Percentiles rank a stretch among this genome's conserved stretches.
Evolutionary conservation across 2,113 vertebrate genomes (phyloP).

Genomic region (Reinhardtius hippoglossoides): DNA sequence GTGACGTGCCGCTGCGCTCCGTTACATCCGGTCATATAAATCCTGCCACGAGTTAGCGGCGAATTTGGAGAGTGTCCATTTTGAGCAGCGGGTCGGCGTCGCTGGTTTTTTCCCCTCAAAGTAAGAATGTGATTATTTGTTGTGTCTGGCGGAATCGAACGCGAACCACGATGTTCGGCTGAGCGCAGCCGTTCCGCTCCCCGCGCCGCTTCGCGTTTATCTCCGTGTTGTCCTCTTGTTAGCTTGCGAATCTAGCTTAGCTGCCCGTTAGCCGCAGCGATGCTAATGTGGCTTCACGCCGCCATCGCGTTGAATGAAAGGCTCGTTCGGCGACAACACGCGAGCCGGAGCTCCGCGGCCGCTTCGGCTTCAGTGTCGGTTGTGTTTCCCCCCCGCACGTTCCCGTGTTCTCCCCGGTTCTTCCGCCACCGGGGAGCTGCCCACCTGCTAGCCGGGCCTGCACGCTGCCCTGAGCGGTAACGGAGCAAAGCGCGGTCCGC

Average conservation of each 20-base stretch:
- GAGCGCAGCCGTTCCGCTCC: fast-evolving
- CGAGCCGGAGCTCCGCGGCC: no score
- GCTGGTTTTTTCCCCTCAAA: constrained; percentile 49
- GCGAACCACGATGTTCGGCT: fast-evolving
- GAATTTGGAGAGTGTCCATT: constrained; percentile 81
- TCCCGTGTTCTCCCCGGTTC: background rate
- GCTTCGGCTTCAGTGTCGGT: fast-evolving
- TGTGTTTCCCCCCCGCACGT: background rate
- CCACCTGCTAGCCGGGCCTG: constrained; percentile 45
- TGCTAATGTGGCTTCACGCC: constrained; percentile 28
- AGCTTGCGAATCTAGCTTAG: constrained; percentile 3
- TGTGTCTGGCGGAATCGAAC: fast-evolving
- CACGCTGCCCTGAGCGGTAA: constrained; percentile 22
- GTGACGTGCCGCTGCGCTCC: fast-evolving
- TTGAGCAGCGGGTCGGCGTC: constrained; percentile 70
- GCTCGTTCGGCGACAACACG: no score
- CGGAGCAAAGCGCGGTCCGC: constrained; percentile 68
- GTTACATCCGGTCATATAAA: constrained; percentile 80
- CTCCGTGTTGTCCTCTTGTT: background rate
- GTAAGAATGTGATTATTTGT: constrained; percentile 51
- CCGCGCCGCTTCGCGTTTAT: background rate
- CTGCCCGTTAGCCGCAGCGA: constrained; percentile 17
- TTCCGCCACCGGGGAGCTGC: background rate
- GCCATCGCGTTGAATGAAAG: background rate
- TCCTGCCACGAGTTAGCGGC: constrained; percentile 81